Percentiles rank a stretch among this genome's conserved stretches.
Conservation (phyloP, 2,888 invertebrate genomes). For the Piscicola geometra region DNA sequence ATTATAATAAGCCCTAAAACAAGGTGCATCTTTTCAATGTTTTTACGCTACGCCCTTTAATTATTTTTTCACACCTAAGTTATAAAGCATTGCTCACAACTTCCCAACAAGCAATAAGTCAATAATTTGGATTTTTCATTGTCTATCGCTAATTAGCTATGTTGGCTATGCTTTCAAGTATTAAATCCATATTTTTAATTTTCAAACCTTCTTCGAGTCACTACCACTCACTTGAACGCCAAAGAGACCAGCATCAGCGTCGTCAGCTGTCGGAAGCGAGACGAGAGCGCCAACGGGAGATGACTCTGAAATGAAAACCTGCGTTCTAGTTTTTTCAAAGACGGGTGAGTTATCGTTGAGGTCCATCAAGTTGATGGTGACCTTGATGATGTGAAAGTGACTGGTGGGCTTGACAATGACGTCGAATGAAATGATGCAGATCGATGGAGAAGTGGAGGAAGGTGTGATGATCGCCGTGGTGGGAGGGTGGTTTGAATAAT, state of each 20-base stretch:
- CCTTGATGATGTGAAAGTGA: conserved; percentile 45
- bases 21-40: too few relatives aligned
- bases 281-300: conserved; percentile 35
- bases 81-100: too few relatives aligned
- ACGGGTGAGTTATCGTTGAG: conserved; percentile 51
- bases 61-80: too few relatives aligned
- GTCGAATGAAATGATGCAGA: conserved; percentile 38
- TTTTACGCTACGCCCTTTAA: too few relatives aligned
- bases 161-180: too few relatives aligned
- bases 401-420: conserved; percentile 40
- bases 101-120: too few relatives aligned
- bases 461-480: not conserved
- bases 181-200: too few relatives aligned
- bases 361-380: conserved; percentile 50
- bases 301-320: conserved; percentile 37
- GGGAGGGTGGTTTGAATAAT: not conserved
- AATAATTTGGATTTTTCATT: too few relatives aligned
- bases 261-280: conserved; percentile 40
- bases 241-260: conserved; percentile 39
- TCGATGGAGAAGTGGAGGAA: conserved; percentile 41
- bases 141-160: too few relatives aligned
- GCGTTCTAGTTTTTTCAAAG: conserved; percentile 42
- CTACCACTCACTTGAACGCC: conserved; percentile 38
- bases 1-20: too few relatives aligned
- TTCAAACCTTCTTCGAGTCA: too few relatives aligned